phyloP scores from a whole-genome alignment of 1,140 invertebrate species.

The Brachystomella parvula region DNA sequence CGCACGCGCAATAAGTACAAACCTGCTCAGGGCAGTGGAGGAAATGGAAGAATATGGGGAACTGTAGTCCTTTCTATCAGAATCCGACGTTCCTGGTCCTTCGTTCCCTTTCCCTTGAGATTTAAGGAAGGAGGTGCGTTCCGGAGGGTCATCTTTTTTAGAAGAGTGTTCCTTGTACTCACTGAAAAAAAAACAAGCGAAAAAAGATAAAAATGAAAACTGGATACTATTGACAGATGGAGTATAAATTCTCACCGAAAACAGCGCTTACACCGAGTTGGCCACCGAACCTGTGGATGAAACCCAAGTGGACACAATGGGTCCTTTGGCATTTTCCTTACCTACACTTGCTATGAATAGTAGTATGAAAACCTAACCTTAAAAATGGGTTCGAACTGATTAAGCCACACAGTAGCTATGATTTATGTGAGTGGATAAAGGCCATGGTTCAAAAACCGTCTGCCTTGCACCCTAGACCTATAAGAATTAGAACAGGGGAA shows the following conservation, averaged over 20 bases:
- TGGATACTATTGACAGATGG: conserved; percentile 5
- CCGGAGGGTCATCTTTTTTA: conserved; percentile 46
- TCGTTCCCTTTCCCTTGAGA: conserved; percentile 45
- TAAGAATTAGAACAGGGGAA: no score
- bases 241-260: conserved; percentile 56
- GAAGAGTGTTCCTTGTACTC: conserved; percentile 83
- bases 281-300: conserved; percentile 85
- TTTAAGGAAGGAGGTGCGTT: conserved; percentile 12
- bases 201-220: conserved; percentile 8
- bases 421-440: no score
- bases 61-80: conserved; percentile 38
- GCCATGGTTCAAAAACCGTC: no score
- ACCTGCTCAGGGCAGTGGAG: conserved; percentile 34
- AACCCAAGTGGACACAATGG: conserved; percentile 85
- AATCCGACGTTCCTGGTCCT: conserved; percentile 51
- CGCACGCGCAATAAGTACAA: background rate
- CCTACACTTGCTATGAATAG: background rate
- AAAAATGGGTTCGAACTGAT: no score
- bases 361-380: no score
- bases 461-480: no score
- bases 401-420: no score
- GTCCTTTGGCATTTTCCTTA: conserved; percentile 46
- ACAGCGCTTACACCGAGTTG: conserved; percentile 82
- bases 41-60: conserved; percentile 39
- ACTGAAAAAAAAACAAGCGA: conserved; percentile 43